Evolutionary conservation across 2,888 invertebrate genomes (phyloP).

Genomic region (Julus scandinavius): DNA sequence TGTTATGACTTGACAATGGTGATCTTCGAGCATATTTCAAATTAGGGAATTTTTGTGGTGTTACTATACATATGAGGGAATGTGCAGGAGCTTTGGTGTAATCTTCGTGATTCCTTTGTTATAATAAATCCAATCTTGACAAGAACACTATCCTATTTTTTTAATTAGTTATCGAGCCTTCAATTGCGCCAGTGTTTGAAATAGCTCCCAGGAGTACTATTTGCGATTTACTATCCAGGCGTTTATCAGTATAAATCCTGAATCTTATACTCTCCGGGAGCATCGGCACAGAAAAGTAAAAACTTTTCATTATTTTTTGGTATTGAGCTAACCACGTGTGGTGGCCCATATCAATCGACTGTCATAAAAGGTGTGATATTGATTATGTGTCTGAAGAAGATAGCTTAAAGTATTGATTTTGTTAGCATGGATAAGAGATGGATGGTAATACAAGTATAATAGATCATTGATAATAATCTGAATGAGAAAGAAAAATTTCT

Average conservation of each 20-base stretch:
- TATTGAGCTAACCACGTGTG: neutral
- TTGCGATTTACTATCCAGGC: neutral
- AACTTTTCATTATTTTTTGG: neutral
- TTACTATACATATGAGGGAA: no score
- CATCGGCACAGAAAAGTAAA: neutral
- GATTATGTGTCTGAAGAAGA: neutral
- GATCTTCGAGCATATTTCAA: neutral
- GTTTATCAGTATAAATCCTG: neutral
- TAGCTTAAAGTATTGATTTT: slow-evolving; percentile 5
- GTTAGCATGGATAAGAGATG: neutral
- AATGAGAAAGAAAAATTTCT: neutral
- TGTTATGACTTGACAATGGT: neutral
- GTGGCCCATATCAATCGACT: slow-evolving; percentile 31
- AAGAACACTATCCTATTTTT: neutral
- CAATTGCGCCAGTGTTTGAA: neutral
- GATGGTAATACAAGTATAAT: slow-evolving; percentile 24
- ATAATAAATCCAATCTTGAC: neutral
- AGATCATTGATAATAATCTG: slow-evolving; percentile 38
- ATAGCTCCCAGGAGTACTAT: neutral
- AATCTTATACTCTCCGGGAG: neutral
- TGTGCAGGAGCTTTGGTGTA: no score
- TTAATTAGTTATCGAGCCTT: neutral
- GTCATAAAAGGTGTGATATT: slow-evolving; percentile 36
- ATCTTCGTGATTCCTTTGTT: no score
- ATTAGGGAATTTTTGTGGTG: no score